Evolutionary conservation across 1,140 invertebrate genomes (phyloP).

Genomic region (Trissolcus basalis): DNA sequence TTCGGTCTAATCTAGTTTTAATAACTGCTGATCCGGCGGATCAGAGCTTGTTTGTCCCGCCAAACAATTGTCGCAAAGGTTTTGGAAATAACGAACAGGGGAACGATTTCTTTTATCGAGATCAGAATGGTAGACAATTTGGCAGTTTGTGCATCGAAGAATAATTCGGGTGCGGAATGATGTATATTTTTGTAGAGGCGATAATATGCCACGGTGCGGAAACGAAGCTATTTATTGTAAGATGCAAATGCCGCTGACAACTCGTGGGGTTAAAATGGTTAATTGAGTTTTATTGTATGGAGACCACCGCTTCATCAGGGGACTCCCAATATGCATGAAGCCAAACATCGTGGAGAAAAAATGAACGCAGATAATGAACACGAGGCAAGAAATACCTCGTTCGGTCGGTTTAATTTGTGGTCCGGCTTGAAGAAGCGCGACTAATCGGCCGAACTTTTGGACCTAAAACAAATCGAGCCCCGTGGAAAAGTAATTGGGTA

Average conservation of each 20-base stretch:
- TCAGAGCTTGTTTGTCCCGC: conserved; percentile 30
- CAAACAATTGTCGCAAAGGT: conserved; percentile 30
- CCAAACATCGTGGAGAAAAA: conserved; percentile 24
- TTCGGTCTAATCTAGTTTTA: conserved; percentile 70
- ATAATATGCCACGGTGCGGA: too few species aligned
- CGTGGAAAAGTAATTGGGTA: conserved; percentile 57
- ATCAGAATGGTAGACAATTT: too few species aligned
- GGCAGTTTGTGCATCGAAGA: too few species aligned
- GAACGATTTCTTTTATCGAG: conserved; percentile 38
- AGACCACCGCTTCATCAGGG: too few species aligned
- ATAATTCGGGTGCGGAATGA: too few species aligned
- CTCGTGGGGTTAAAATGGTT: too few species aligned
- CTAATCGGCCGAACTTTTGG: conserved; percentile 51
- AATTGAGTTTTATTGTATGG: conserved; percentile 43
- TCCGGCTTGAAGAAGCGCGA: conserved; percentile 43
- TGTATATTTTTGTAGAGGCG: too few species aligned
- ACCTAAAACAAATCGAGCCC: conserved; percentile 38
- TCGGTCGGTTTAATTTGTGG: conserved; percentile 23
- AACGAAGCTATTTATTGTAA: too few species aligned
- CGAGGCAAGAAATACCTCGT: conserved; percentile 39
- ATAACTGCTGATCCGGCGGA: conserved; percentile 62
- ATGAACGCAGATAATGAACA: conserved; percentile 39
- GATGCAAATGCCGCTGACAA: too few species aligned
- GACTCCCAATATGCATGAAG: too few species aligned
- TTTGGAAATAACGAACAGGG: conserved; percentile 9